phyloP scores from a whole-genome alignment of 2,888 invertebrate species.

The Phortica magna region DNA sequence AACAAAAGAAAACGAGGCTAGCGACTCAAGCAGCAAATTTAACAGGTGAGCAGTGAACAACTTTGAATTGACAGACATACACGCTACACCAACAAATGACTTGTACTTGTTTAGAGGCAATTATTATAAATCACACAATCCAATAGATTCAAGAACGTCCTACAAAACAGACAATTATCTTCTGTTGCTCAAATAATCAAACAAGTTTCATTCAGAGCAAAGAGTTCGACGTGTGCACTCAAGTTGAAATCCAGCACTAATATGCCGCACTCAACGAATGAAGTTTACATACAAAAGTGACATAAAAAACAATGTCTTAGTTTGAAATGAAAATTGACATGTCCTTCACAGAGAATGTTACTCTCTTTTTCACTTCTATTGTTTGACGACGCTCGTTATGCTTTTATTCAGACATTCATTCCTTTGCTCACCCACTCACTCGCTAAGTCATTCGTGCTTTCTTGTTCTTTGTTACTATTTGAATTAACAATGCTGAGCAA shows the following conservation, averaged over 20 bases:
- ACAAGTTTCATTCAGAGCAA: neutral
- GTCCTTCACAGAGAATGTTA: constrained; percentile 58
- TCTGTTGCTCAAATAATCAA: no score
- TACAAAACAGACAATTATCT: no score
- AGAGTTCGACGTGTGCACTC: neutral
- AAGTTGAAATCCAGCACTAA: neutral
- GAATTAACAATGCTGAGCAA: neutral
- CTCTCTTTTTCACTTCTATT: constrained; percentile 12
- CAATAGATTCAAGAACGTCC: no score
- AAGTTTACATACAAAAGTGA: neutral
- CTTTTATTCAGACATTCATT: neutral
- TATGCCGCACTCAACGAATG: neutral
- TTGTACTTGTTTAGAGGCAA: no score
- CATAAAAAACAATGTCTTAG: constrained; percentile 42
- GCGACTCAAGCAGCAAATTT: neutral
- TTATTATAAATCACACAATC: no score
- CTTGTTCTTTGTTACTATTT: neutral
- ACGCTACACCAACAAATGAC: neutral
- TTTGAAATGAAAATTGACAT: constrained; percentile 65
- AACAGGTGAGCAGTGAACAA: neutral
- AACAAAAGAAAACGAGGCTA: constrained; percentile 16
- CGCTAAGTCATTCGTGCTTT: neutral
- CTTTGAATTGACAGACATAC: neutral
- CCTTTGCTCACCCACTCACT: neutral
- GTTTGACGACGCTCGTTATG: neutral